Conservation (phyloP, 2,888 invertebrate genomes). For the Aspidiotus rigidus region DNA sequence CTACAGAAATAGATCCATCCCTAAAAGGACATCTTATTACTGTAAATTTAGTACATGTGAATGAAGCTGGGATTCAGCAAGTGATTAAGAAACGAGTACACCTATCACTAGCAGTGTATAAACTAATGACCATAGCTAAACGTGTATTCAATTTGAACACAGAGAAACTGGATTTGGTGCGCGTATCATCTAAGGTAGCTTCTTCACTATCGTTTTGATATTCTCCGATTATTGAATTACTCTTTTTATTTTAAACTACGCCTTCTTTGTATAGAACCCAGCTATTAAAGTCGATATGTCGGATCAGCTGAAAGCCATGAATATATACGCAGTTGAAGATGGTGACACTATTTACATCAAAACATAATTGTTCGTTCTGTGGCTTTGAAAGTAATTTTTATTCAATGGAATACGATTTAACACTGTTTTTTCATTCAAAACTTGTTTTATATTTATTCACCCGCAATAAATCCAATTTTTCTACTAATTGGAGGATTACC, state of each 20-base stretch:
- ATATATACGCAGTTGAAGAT: constrained; percentile 31
- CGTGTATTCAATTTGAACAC: constrained; percentile 22
- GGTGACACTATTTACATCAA: constrained; percentile 29
- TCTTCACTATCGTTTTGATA: background rate
- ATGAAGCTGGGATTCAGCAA: constrained; percentile 23
- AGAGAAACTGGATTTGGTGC: constrained; percentile 11
- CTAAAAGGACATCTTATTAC: constrained; percentile 30
- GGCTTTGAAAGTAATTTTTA: background rate
- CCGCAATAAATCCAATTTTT: no score
- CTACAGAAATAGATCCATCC: constrained; percentile 29
- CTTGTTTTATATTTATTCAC: no score
- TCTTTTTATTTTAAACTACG: background rate
- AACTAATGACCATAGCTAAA: constrained; percentile 29
- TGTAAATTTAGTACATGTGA: constrained; percentile 14
- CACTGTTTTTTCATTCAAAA: no score
- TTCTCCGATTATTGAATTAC: background rate
- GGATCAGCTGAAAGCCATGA: constrained; percentile 26
- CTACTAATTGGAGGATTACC: no score
- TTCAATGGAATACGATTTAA: no score
- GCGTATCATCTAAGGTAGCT: constrained; percentile 24
- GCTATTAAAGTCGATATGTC: constrained; percentile 31
- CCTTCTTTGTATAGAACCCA: constrained; percentile 16
- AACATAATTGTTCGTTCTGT: background rate
- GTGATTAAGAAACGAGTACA: constrained; percentile 31
- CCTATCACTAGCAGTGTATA: constrained; percentile 25